Base-by-base conservation (phyloP, 2,797 vertebrate genomes). In the Myiotriccus ornatus region DNA sequence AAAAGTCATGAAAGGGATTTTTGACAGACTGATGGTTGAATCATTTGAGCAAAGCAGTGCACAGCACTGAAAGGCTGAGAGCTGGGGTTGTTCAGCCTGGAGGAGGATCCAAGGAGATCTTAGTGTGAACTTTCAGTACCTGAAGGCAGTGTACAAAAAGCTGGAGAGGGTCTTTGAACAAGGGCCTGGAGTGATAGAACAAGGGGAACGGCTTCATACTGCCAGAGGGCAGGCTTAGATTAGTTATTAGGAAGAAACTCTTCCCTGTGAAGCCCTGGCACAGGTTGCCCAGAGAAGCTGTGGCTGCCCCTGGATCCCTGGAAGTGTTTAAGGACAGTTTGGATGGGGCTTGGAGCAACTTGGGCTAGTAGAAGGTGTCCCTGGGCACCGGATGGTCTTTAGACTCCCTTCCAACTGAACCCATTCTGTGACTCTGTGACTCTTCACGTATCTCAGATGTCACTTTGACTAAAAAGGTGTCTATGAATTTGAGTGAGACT, bases 301-400 rank as follows among this genome's bases (percentile, higher is more conserved):
- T 21, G 25, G 15, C 34, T 90, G 59, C 22, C 15, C 4, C 30
- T 41, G 41, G 41, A 59, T 41, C 25, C 14, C 39, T 71, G 65
- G 5, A 0, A 84, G 44, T 41, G n/a, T 1, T 7, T 37, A 41
- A 52, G 39, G 18, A 15, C n/a, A 32, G 39, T 46, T 0, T 56
- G 43, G 35, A 63, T 0, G 1, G 49, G 5, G 32, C 34, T 57
- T 17, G 65, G 46, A 78, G 19, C 39, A 65, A 0, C 30, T 18
- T 52, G 44, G 10, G 12, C 6, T 0, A 46, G 30, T 17, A 13
- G 39, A 2, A 47, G 7, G 10, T 65, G 52, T 65, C 52, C 10
- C 37, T 65, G 59, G 50, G 39, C 0, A 84, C 25, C 4, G 16
- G 25, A 28, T 32, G 18, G 8, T 14, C 34, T 52, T 65, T 35